Conservation (phyloP, 2,113 vertebrate species). For the Stegastes partitus region DNA sequence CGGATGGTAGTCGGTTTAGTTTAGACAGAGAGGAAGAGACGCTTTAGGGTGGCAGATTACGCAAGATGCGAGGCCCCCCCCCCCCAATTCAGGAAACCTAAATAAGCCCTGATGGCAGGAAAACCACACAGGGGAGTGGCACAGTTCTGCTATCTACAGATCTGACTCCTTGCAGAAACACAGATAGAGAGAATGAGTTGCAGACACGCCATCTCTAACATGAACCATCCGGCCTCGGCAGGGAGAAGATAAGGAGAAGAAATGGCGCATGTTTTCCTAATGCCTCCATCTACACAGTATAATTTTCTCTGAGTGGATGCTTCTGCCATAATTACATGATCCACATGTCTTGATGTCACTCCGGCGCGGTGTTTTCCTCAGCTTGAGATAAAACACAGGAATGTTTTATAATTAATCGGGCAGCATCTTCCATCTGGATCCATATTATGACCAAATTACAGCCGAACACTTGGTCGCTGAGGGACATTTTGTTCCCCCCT, state of each 20-base stretch:
- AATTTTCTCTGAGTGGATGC: slow-evolving; percentile 49
- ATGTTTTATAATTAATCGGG: slow-evolving; percentile 11
- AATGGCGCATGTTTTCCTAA: slow-evolving; percentile 41
- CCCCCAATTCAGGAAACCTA: slow-evolving; percentile 60
- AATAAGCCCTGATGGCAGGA: slow-evolving; percentile 80
- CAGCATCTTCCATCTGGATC: slow-evolving; percentile 25
- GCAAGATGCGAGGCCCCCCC: slow-evolving; percentile 47
- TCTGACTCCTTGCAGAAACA: slow-evolving; percentile 72
- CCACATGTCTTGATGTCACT: slow-evolving; percentile 31
- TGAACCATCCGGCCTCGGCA: slow-evolving; percentile 65
- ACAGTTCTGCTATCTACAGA: slow-evolving; percentile 71
- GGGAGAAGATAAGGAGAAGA: slow-evolving; percentile 61
- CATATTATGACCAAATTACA: slow-evolving; percentile 11
- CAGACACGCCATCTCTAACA: slow-evolving; percentile 77
- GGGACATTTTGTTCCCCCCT: slow-evolving; percentile 51
- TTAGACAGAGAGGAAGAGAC: slow-evolving; percentile 74
- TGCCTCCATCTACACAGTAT: slow-evolving; percentile 35
- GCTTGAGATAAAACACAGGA: slow-evolving; percentile 34
- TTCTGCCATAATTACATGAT: slow-evolving; percentile 45
- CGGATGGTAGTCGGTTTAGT: slow-evolving; percentile 16
- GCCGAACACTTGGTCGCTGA: slow-evolving; percentile 8
- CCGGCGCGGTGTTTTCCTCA: slow-evolving; percentile 11
- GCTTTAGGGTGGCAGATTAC: slow-evolving; percentile 71
- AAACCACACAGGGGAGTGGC: slow-evolving; percentile 78
- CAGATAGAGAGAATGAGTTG: slow-evolving; percentile 76